phyloP scores from a whole-genome alignment of 2,888 invertebrate genomes.

The Cataglyphis rosenhaueri region DNA sequence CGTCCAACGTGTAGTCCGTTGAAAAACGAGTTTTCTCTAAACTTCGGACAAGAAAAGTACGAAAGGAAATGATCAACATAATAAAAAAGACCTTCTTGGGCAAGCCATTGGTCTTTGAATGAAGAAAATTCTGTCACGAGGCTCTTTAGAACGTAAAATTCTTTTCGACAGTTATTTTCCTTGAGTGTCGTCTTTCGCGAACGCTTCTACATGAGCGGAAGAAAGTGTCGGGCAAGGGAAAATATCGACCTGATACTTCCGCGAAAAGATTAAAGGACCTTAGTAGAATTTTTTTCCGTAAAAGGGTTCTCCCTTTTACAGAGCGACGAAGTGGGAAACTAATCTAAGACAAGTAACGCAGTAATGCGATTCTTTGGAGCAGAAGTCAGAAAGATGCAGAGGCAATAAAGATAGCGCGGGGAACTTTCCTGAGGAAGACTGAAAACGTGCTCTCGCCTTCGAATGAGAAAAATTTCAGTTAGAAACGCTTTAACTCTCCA shows the following conservation, averaged over 20 bases:
- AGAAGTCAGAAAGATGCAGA: constrained; percentile 36
- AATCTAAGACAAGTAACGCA: constrained; percentile 56
- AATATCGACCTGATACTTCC: constrained; percentile 55
- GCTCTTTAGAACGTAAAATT: constrained; percentile 27
- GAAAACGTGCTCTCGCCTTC: constrained; percentile 53
- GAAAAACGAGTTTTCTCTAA: constrained; percentile 44
- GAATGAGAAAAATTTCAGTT: constrained; percentile 64
- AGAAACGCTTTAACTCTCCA: constrained; percentile 44
- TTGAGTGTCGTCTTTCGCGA: constrained; percentile 43
- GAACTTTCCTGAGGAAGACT: constrained; percentile 59
- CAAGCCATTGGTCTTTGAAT: constrained; percentile 46
- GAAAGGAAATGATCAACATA: constrained; percentile 49
- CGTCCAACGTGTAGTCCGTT: background rate
- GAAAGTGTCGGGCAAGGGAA: constrained; percentile 23
- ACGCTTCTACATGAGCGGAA: constrained; percentile 46
- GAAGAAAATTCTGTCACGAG: constrained; percentile 46
- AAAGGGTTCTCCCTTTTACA: background rate
- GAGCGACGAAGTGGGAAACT: constrained; percentile 35
- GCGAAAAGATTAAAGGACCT: constrained; percentile 47
- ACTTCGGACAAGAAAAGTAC: constrained; percentile 47
- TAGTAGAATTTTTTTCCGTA: constrained; percentile 42
- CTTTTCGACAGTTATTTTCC: constrained; percentile 49
- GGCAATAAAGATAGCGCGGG: constrained; percentile 57
- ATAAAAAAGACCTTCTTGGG: constrained; percentile 39
- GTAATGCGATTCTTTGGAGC: constrained; percentile 52